These are phyloP conservation scores for Ichneumoninae sp. DNA, from an alignment of 2,888 invertebrate species.

Conservation along the genomic window DNA sequence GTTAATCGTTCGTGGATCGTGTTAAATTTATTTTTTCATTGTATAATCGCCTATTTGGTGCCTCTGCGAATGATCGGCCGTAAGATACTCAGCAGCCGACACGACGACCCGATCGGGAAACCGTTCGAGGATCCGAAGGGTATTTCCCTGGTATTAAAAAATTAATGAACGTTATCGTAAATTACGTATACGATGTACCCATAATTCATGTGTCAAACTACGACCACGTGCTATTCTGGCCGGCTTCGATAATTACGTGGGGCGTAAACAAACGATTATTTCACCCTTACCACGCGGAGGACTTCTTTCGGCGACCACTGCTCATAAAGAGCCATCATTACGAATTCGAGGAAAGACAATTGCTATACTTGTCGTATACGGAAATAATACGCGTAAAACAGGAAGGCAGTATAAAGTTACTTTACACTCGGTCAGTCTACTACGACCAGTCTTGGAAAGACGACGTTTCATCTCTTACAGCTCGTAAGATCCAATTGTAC, in stretches of 20 bases:
- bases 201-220: neutral
- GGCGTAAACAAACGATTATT: constrained; percentile 27
- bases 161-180: neutral
- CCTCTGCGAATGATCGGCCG: too few relatives aligned
- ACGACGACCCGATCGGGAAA: too few relatives aligned
- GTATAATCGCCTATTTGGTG: too few relatives aligned
- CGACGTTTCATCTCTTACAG: neutral
- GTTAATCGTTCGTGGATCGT: too few relatives aligned
- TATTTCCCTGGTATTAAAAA: neutral
- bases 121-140: neutral
- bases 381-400: neutral
- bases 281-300: neutral
- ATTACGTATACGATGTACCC: neutral
- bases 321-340: constrained; percentile 1
- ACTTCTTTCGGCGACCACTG: neutral
- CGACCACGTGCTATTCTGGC: neutral
- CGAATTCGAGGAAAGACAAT: neutral
- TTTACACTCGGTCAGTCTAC: neutral
- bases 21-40: too few relatives aligned
- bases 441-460: neutral
- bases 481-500: neutral
- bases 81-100: too few relatives aligned
- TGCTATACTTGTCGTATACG: neutral
- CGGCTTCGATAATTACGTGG: neutral
- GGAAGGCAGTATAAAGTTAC: neutral